phyloP scores from a whole-genome alignment of 1,140 invertebrate species.

The Meloidogyne floridensis region DNA sequence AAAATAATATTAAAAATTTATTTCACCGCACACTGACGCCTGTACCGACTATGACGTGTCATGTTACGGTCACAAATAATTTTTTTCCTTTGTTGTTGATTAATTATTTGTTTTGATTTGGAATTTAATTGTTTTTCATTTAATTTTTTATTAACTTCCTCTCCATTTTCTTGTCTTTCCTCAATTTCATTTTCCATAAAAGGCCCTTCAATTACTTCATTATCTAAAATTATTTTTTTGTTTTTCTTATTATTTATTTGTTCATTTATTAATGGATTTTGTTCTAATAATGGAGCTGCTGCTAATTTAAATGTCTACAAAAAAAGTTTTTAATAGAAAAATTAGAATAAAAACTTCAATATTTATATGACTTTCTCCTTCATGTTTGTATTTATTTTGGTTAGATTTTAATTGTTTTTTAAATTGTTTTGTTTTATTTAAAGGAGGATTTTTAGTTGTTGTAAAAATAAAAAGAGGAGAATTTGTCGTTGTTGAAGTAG shows the following conservation, averaged over 20 bases:
- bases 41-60: constrained; percentile 1
- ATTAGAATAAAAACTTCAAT: too few relatives aligned
- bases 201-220: not conserved
- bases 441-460: too few relatives aligned
- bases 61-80: constrained; percentile 29
- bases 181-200: not conserved
- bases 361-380: too few relatives aligned
- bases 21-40: constrained; percentile 1
- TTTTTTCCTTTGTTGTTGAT: constrained; percentile 8
- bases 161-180: not conserved
- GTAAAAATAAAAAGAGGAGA: too few relatives aligned
- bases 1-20: not conserved
- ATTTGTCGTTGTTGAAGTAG: not conserved
- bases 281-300: not conserved
- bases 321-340: too few relatives aligned
- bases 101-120: not conserved
- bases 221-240: constrained; percentile 8
- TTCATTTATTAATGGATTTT: not conserved
- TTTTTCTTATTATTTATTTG: not conserved
- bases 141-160: not conserved
- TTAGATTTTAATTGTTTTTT: too few relatives aligned
- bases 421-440: not conserved
- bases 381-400: too few relatives aligned
- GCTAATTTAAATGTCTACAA: not conserved
- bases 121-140: not conserved